These are phyloP conservation scores for Forpus xanthops DNA, from an alignment of 2,797 vertebrate species.

Conservation along the genomic window DNA sequence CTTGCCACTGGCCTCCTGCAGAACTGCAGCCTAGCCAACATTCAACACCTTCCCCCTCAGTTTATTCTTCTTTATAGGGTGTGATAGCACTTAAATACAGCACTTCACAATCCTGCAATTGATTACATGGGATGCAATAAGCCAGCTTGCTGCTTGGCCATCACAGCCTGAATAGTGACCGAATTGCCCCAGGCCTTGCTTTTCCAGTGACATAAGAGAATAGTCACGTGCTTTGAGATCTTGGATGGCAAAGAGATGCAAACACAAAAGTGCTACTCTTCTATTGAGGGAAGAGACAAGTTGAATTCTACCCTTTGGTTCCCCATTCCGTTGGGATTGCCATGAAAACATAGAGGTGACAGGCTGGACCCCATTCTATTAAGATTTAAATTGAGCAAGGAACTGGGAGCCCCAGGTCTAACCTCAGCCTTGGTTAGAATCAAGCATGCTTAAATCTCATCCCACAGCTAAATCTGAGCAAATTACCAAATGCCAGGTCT, in stretches of 20 bases:
- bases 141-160: not conserved
- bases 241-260: conserved; percentile 2
- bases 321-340: not conserved
- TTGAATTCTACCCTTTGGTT: conserved; percentile 37
- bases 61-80: not conserved
- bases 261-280: conserved; percentile 24
- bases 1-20: not conserved
- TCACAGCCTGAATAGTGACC: not conserved
- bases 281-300: conserved; percentile 24
- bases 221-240: not conserved
- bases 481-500: conserved; percentile 37
- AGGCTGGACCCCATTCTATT: conserved; percentile 35
- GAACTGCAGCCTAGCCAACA: not conserved
- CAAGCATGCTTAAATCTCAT: conserved; percentile 28
- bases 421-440: conserved; percentile 2
- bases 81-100: not conserved
- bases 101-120: not conserved
- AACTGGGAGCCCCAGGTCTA: conserved; percentile 24
- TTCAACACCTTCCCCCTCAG: not conserved
- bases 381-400: conserved; percentile 57
- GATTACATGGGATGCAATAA: not conserved
- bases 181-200: not conserved
- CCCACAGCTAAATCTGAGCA: conserved; percentile 35
- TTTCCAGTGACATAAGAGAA: conserved; percentile 10
- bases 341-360: conserved; percentile 46